Conservation (phyloP, 2,113 vertebrate species). For the Eolophus roseicapilla region DNA sequence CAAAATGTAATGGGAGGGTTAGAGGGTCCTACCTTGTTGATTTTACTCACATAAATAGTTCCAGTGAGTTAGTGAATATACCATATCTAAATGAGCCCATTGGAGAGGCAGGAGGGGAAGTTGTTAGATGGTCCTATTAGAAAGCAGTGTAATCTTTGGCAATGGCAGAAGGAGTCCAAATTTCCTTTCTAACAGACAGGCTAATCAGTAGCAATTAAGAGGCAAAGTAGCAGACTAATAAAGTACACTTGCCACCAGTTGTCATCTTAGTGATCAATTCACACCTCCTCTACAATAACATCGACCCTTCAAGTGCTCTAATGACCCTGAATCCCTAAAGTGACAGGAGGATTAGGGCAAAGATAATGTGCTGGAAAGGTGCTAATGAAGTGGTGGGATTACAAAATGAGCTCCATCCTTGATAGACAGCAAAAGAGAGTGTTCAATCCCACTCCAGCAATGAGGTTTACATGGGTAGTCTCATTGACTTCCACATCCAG, state of each 20-base stretch:
- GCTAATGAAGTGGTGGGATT: slow-evolving; percentile 78
- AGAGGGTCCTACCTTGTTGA: background rate
- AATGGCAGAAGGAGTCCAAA: slow-evolving; percentile 37
- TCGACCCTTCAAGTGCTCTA: slow-evolving; percentile 81
- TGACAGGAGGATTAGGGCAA: slow-evolving; percentile 63
- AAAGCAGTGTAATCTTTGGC: slow-evolving; percentile 65
- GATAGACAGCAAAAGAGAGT: slow-evolving; percentile 14
- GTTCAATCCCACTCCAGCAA: background rate
- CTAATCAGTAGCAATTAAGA: slow-evolving; percentile 85
- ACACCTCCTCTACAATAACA: slow-evolving; percentile 80
- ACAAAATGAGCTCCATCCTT: slow-evolving; percentile 30
- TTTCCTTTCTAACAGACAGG: slow-evolving; percentile 34
- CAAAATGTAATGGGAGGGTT: background rate
- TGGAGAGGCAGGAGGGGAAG: fast-evolving
- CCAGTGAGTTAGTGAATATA: background rate
- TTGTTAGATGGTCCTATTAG: background rate
- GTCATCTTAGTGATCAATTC: slow-evolving; percentile 89
- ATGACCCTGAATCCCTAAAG: slow-evolving; percentile 82
- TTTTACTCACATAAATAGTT: background rate
- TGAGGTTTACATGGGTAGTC: background rate
- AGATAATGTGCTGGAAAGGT: slow-evolving; percentile 70
- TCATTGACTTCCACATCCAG: background rate
- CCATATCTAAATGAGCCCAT: background rate
- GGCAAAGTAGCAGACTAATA: slow-evolving; percentile 84
- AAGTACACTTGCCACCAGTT: slow-evolving; percentile 86